Conservation (phyloP, 2,797 vertebrate species). For the Philypnodon macrostomus region DNA sequence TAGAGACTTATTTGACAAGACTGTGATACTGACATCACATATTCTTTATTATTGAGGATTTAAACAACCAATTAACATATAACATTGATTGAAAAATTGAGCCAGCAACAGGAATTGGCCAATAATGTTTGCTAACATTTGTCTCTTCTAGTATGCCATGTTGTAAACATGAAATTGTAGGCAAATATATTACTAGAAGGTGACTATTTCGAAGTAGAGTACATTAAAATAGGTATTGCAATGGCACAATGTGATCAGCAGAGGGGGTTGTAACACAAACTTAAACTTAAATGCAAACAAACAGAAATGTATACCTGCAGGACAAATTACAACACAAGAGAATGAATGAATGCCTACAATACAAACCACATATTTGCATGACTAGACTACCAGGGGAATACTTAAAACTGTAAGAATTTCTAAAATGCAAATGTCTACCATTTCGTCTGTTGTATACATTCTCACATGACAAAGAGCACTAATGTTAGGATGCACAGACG, state of each 20-base stretch:
- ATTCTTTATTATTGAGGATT: no score
- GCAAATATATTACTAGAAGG: no score
- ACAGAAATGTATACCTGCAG: slow-evolving; percentile 5
- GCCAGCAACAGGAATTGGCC: no score
- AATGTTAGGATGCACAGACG: background rate
- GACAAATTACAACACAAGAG: slow-evolving; percentile 2
- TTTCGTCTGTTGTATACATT: no score
- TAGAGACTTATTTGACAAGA: no score
- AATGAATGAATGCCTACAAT: background rate
- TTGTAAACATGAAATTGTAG: no score
- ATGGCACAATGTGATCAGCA: slow-evolving; percentile 35
- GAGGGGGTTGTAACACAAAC: slow-evolving; percentile 30
- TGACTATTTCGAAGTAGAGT: no score
- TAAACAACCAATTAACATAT: no score
- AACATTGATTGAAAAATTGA: no score
- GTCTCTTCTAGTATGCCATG: background rate
- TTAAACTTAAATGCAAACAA: background rate
- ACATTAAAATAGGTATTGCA: slow-evolving; percentile 15
- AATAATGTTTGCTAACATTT: background rate
- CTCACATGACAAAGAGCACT: background rate
- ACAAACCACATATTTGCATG: background rate
- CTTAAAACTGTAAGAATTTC: background rate
- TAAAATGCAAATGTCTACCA: background rate
- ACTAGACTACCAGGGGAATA: background rate
- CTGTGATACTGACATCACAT: background rate